Base-by-base conservation (phyloP, 2,113 vertebrate species). In the Scophthalmus maximus region DNA sequence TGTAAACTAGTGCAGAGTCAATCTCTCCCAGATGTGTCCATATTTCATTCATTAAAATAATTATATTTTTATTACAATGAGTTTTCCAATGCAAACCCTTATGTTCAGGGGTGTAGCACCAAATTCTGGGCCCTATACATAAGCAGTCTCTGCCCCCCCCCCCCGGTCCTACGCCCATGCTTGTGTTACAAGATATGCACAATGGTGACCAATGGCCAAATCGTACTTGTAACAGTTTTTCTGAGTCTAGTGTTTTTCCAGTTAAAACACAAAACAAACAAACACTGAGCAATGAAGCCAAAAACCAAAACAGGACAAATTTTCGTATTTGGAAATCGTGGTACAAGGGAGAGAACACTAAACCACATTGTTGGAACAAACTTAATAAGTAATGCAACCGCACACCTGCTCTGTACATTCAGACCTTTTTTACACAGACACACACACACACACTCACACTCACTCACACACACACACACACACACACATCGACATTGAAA, bases 311-410 rank as follows among this genome's bases (percentile, higher is more conserved):
- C 34, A 36, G 34, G 34, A 36, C 34, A 36, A 4, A 12, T 36
- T 52, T 25, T 22, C 23, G 3, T 46, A 14, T n/a, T 40, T 20
- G 18, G 9, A 56, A 64, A 50, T 42, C 29, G 38, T 38, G 6
- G 27, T 62, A 38, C 15, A 15, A 46, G 60, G 52, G 27, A 69
- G 69, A 79, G 81, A 71, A 81, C 88, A 88, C 38, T 60, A 61
- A 42, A 20, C 25, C 26, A 20, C 36, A 8, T 22, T 61, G 49
- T 23, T 57, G 38, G n/a, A 64, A n/a, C 42, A n/a, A 46, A n/a
- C 18, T n/a, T 18, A 20, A 15, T n/a, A 46, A 20, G 36, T n/a
- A 46, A 46, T n/a, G 1, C n/a, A 62, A 38, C 29, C 36, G 49
- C 65, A 76, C 68, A 79, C 46, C 78, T 86, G 58, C 40, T 49